Percentiles rank a stretch among this genome's conserved stretches.
Conservation (phyloP, 2,113 vertebrate species). For the Tiliqua scincoides region DNA sequence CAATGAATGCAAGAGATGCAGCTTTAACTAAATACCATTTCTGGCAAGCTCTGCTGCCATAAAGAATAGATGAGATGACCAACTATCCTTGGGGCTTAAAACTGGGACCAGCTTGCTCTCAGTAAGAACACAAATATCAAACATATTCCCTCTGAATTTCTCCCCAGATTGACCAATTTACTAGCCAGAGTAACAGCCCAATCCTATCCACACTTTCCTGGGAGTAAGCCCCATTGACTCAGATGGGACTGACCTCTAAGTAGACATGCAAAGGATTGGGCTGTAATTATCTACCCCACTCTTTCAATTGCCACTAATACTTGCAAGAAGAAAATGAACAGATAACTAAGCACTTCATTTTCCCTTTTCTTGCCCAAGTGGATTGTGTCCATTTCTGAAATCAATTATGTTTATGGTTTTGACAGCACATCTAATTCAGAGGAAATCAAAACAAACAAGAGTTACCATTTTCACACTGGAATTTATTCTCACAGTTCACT, state of each 20-base stretch:
- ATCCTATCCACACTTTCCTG: too few species aligned
- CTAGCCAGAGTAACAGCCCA: too few species aligned
- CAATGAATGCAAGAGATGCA: background rate
- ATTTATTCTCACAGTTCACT: conserved; percentile 82
- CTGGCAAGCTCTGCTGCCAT: background rate
- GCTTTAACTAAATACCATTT: background rate
- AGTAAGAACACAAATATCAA: background rate
- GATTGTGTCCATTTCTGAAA: background rate
- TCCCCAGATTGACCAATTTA: background rate
- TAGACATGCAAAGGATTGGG: too few species aligned
- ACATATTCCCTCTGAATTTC: background rate
- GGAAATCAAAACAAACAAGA: background rate
- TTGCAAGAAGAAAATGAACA: too few species aligned
- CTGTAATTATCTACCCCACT: too few species aligned
- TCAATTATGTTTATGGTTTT: background rate
- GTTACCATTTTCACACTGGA: conserved; percentile 87
- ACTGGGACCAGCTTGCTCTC: background rate
- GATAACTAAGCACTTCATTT: background rate
- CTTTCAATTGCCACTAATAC: too few species aligned
- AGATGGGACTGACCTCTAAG: too few species aligned
- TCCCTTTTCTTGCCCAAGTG: background rate
- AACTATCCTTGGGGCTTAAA: background rate
- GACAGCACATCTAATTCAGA: background rate
- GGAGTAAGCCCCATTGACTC: too few species aligned
- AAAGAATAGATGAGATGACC: background rate